Evolutionary conservation across 2,888 invertebrate species (phyloP), one percentile per base, ranked within the genome.

Genomic region (Didymodactylos carnosus): DNA sequence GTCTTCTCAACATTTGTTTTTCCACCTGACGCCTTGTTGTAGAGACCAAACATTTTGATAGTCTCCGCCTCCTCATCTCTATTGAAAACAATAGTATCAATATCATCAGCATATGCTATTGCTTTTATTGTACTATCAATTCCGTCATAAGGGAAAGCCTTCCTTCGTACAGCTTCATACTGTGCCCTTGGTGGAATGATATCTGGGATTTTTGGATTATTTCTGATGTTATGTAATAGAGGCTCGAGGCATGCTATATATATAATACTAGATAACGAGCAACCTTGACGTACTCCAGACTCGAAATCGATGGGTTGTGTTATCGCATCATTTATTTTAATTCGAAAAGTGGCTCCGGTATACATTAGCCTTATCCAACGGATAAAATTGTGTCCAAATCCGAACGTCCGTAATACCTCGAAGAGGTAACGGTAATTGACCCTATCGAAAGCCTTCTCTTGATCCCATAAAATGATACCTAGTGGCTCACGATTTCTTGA

Each of bases 381-480:
- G 39, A 77, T 75, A 39, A 78, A 76, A 43, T 72, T 49, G 29
- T 73, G 29, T 27, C 76, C 72, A 76, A 78, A 77, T 19, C 77
- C 77, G 73, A 77, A 78, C 13, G 73, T 39, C 13, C 71, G 4
- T 43, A 78, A 70, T 10, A 73, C 72, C 69, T 76, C 71, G 75
- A 76, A 77, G 29, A 78, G n/a, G 73, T 75, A 78, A 23, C 74
- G 71, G 71, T 77, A 76, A 39, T 73, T 75, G 14, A 78, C 78
- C 49, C 78, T 72, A 70, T 78, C 77, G 49, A 78, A 78, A 3
- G 77, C 78, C 49, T 78, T 78, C 62, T 76, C 77, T 72, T 78
- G 78, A 62, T 78, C 78, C 39, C 78, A 43, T 74, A 51, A 71
- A 43, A 78, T 76, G 70, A 78, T 77, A 49, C 75, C 73, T 39